Conservation (phyloP, 2,888 invertebrate genomes). For the Gisinianus flammeolus region DNA sequence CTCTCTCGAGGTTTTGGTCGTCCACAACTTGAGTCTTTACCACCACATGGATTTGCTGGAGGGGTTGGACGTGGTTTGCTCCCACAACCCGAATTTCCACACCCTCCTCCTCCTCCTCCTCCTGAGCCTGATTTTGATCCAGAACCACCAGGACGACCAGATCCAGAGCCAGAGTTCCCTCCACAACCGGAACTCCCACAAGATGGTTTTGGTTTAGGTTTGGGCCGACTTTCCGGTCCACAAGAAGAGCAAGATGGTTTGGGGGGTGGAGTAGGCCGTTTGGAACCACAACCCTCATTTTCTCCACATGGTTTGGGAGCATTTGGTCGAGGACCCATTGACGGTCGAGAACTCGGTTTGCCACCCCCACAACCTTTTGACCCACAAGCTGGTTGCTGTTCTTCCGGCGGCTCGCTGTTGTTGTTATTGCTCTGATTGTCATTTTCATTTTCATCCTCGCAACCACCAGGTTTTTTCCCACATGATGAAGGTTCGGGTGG, state of each 20-base stretch:
- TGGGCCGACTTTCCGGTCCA: neutral
- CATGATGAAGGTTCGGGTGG: neutral
- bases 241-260: neutral
- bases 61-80: neutral
- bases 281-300: neutral
- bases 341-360: neutral
- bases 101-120: neutral
- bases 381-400: neutral
- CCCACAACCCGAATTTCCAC: neutral
- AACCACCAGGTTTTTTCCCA: neutral
- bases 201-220: neutral
- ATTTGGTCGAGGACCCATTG: neutral
- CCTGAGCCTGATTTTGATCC: neutral
- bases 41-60: neutral
- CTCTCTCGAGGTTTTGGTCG: neutral
- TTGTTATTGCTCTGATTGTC: neutral
- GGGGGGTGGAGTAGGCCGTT: neutral
- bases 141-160: no score
- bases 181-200: neutral
- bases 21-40: neutral
- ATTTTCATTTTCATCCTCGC: conserved; percentile 1
- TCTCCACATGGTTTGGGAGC: neutral
- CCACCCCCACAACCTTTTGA: neutral
- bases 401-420: neutral
- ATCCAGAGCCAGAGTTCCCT: neutral